Evolutionary conservation across 1,140 invertebrate genomes (phyloP), one percentile per base, ranked within the genome.

Genomic region (Apis cerana): DNA sequence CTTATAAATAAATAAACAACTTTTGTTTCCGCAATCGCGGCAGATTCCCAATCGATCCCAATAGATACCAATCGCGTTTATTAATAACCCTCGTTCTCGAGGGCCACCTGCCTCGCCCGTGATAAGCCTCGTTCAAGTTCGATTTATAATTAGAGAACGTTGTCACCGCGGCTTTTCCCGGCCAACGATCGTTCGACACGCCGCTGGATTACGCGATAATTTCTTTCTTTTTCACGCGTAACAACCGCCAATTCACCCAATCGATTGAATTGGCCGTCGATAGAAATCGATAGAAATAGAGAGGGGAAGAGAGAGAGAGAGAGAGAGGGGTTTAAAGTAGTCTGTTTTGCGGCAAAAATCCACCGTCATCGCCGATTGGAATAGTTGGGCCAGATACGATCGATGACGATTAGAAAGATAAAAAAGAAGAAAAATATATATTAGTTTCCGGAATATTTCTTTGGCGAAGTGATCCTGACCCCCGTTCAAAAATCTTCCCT

Each of bases 111-210:
- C 61, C 61, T 43, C 33, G 59, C 15, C 10, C 5, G 10, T 59
- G 77, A 80, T 80, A 84, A 84, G 78, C 19, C 10, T 15, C 52
- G 59, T 56, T 59, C 67, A 75, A 65, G 62, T 65, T 67, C 50
- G 43, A 67, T 61, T 61, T 82, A 85, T 71, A 77, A 83, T 64
- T 82, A 74, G 67, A 43, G 61, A 75, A 17, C 61, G 50, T 65
- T 68, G 74, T 50, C 54, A n/a, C 23, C n/a, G 27, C 58, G 50
- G n/a, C 27, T 33, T 59, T 70, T 74, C 33, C 56, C 43, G 56
- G 64, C 33, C 69, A 27, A 52, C 54, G 54, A 71, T 75, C 67
- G 65, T 61, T 48, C 75, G 52, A 21, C 33, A 50, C 11, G 27
- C 11, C 1, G n/a, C n/a, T 11, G 8, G 61, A 65, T 65, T 65